Percentiles rank a stretch among this genome's conserved stretches.
phyloP scores from a whole-genome alignment of 2,797 vertebrate genomes.

The Myripristis murdjan region DNA sequence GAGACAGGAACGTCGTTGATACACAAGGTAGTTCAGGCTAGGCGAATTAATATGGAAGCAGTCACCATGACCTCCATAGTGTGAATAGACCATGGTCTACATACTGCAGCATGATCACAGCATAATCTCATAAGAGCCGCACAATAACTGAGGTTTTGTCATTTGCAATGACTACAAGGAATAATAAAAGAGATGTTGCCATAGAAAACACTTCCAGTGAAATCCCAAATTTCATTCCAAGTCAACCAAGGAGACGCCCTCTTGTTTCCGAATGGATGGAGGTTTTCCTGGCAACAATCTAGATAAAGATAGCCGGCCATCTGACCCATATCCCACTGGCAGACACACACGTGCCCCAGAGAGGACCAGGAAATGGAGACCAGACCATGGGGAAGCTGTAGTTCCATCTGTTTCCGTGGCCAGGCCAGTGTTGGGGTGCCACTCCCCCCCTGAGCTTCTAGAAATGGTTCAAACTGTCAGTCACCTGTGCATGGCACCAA shows the following conservation, averaged over 20 bases:
- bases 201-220: constrained; percentile 53
- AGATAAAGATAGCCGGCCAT: constrained; percentile 80
- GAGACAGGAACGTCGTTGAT: constrained; percentile 11
- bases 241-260: constrained; percentile 54
- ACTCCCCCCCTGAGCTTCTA: constrained; percentile 64
- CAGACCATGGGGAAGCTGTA: constrained; percentile 78
- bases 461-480: constrained; percentile 67
- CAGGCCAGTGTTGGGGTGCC: constrained; percentile 64
- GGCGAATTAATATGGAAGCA: neutral
- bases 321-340: constrained; percentile 84
- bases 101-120: neutral
- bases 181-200: neutral
- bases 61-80: neutral
- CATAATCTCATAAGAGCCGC: neutral
- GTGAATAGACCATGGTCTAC: constrained; percentile 9
- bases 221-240: constrained; percentile 26
- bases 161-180: neutral
- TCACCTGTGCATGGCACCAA: constrained; percentile 59
- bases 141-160: neutral
- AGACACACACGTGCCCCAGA: constrained; percentile 78
- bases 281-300: constrained; percentile 72
- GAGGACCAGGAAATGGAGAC: constrained; percentile 82
- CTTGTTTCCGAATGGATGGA: constrained; percentile 67
- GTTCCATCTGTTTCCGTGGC: constrained; percentile 81
- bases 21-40: neutral